phyloP scores from a whole-genome alignment of 2,797 vertebrate genomes.

The Takifugu rubripes region DNA sequence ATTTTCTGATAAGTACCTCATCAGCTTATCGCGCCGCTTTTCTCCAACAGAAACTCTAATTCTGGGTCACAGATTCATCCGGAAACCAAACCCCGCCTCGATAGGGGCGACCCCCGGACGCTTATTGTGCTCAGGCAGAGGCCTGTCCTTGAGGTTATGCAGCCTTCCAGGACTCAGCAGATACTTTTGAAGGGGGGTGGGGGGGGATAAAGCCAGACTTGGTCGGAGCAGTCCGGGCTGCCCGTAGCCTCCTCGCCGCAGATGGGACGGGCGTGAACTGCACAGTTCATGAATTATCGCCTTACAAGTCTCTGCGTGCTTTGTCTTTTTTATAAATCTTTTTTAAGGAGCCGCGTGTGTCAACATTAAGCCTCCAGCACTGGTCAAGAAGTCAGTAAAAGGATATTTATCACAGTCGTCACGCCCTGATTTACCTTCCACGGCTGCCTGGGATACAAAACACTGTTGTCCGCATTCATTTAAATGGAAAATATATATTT shows the following conservation, averaged over 20 bases:
- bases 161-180: conserved; percentile 55
- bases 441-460: conserved; percentile 22
- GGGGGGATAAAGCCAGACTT: conserved; percentile 14
- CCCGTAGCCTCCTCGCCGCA: conserved; percentile 23
- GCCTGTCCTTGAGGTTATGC: conserved; percentile 57
- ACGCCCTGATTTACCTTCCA: conserved; percentile 14
- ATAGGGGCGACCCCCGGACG: conserved; percentile 18
- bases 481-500: conserved; percentile 25
- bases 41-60: conserved; percentile 26
- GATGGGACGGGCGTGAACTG: conserved; percentile 40
- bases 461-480: conserved; percentile 23
- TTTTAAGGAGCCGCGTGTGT: neutral
- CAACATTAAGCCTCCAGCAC: neutral
- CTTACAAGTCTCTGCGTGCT: neutral
- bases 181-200: conserved; percentile 47
- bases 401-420: conserved; percentile 6
- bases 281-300: neutral
- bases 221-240: no score
- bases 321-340: neutral
- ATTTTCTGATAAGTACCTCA: conserved; percentile 62
- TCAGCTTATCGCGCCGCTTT: conserved; percentile 43
- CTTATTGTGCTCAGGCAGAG: conserved; percentile 34
- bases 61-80: conserved; percentile 35
- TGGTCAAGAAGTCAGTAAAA: neutral
- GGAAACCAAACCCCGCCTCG: conserved; percentile 27